phyloP scores from a whole-genome alignment of 2,113 vertebrate genomes.

The Limnothrissa miodon region DNA sequence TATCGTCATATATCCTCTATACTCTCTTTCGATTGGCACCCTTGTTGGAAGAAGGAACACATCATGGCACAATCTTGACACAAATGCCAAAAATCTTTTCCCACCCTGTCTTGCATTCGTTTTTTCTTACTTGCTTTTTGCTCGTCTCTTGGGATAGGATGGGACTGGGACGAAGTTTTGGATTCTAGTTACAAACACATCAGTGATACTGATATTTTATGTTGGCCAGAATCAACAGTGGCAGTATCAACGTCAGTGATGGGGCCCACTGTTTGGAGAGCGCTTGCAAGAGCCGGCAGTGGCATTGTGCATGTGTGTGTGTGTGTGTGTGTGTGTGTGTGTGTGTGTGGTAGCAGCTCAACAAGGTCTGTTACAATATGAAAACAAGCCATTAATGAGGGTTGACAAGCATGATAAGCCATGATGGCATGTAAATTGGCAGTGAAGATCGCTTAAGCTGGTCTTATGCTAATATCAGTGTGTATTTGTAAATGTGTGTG shows the following conservation, averaged over 20 bases:
- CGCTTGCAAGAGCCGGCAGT: neutral
- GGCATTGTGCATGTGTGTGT: neutral
- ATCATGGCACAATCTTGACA: neutral
- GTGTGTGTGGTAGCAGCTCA: constrained; percentile 17
- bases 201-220: constrained; percentile 35
- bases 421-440: constrained; percentile 72
- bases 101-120: neutral
- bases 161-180: constrained; percentile 10
- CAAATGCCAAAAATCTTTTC: neutral
- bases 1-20: constrained; percentile 20
- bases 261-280: constrained; percentile 25
- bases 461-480: constrained; percentile 71
- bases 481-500: constrained; percentile 53
- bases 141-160: too few species aligned
- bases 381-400: constrained; percentile 71
- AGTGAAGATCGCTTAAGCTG: constrained; percentile 68
- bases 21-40: neutral
- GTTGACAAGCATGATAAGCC: constrained; percentile 69
- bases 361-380: constrained; percentile 51
- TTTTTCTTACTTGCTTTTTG: neutral
- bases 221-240: constrained; percentile 14
- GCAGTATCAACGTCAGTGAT: neutral
- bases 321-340: constrained; percentile 7
- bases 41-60: neutral
- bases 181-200: constrained; percentile 26